Percentiles rank a stretch among this genome's conserved stretches.
These are phyloP conservation scores for Drosophila anomelani DNA, from an alignment of 2,888 invertebrate genomes.

Conservation along the genomic window DNA sequence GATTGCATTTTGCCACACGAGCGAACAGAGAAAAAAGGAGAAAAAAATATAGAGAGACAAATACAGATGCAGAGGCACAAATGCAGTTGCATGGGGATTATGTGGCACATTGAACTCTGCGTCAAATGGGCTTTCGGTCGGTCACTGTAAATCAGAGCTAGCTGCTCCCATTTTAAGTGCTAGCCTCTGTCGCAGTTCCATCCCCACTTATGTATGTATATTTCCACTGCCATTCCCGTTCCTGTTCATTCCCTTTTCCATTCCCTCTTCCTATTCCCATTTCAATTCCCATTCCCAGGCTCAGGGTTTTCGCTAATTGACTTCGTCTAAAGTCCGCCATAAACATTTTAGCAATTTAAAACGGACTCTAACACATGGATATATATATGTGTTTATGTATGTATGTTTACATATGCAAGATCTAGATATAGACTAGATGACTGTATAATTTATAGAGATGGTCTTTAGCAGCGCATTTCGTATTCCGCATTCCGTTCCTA, in stretches of 20 bases:
- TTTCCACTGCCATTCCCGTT: background rate
- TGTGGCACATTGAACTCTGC: constrained; percentile 71
- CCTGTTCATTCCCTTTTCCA: too few relatives aligned
- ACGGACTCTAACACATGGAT: constrained; percentile 26
- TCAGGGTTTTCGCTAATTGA: constrained; percentile 63
- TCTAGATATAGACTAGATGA: constrained; percentile 40
- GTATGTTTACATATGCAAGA: constrained; percentile 23
- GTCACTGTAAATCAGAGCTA: constrained; percentile 31
- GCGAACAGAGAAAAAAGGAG: constrained; percentile 8
- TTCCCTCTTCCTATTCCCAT: constrained; percentile 2
- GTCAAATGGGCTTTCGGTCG: constrained; percentile 28
- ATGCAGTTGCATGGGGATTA: constrained; percentile 44
- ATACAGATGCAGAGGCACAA: constrained; percentile 2
- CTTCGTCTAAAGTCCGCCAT: constrained; percentile 65
- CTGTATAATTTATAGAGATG: constrained; percentile 56
- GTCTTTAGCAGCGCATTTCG: constrained; percentile 69
- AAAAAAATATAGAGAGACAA: background rate
- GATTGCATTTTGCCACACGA: constrained; percentile 70
- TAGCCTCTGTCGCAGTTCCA: constrained; percentile 1
- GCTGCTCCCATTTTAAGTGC: constrained; percentile 18
- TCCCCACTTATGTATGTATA: background rate
- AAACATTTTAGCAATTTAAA: constrained; percentile 57
- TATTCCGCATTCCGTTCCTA: constrained; percentile 73
- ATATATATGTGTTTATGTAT: constrained; percentile 1
- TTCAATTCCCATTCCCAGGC: constrained; percentile 21